Evolutionary conservation across 37 sponge, comb jelly and placozoan species (phyloP).

Genomic region (Bolinopsis microptera): DNA sequence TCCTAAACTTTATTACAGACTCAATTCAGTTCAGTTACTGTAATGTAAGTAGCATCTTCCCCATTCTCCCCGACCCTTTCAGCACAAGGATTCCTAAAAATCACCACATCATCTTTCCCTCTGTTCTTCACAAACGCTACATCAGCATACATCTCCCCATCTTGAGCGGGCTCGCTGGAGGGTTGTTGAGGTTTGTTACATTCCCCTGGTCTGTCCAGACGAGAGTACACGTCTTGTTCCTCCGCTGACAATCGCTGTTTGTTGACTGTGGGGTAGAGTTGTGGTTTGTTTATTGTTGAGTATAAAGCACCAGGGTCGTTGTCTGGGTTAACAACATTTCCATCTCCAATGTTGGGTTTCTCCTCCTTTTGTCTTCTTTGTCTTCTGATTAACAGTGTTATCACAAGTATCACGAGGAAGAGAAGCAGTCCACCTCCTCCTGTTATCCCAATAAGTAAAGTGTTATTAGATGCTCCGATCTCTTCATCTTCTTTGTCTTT

Average conservation of each 20-base stretch:
- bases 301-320: not conserved
- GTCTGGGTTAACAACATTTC: too few species aligned
- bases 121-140: not conserved
- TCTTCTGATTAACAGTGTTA: not conserved
- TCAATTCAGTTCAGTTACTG: too few species aligned
- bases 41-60: too few species aligned
- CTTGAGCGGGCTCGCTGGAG: not conserved
- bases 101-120: too few species aligned
- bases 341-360: too few species aligned
- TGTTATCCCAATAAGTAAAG: too few species aligned
- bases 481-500: not conserved
- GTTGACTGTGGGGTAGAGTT: not conserved
- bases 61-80: too few species aligned
- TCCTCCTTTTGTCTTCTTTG: not conserved
- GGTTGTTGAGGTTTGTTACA: not conserved
- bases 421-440: too few species aligned
- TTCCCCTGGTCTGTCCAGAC: not conserved
- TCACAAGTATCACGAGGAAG: not conserved
- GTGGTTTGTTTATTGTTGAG: not conserved
- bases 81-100: too few species aligned
- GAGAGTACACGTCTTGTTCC: not conserved
- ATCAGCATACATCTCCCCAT: not conserved
- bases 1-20: too few species aligned
- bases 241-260: not conserved
- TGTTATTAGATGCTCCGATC: too few species aligned